Evolutionary conservation across 1,140 invertebrate species (phyloP), one percentile per base, ranked within the genome.

Genomic region (Pseudomyrmex cubaensis): DNA sequence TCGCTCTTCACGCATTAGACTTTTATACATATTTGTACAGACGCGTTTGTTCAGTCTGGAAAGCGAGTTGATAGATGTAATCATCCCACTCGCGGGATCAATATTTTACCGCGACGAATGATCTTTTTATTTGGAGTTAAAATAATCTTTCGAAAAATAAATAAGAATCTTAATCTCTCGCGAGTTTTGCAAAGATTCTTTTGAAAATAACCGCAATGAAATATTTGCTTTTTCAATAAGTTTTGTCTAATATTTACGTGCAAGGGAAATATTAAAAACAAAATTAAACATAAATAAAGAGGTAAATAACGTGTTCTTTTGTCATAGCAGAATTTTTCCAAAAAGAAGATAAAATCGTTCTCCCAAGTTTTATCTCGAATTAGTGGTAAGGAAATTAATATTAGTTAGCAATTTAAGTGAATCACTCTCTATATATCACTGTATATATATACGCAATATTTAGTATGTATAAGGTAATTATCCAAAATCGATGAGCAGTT

Each of bases 1-100:
- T 74, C 20, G 82, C 78, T 66, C 61, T 87, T 84, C 82, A 72
- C 74, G 77, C 90, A 91, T 91, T 88, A 87, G 63, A 25, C 66
- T 54, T 35, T 35, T 25, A 25, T 35, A 35, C 35, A n/a, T 89
- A 89, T 84, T 89, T 87, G 61, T 74, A 72, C 75, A 84, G 44
- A 61, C 52, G 10, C 54, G 67, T 89, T 89, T 87, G 74, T 74
- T 57, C 46, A 76, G 69, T 56, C 66, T 59, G 62, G 74, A 72
- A 59, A 54, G 72, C 57, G 61, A 85, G 67, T 83, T 52, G 35
- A 9, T 25, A 25, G 44, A 78, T 59, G 72, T 80, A 61, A 22
- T 4, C 66, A 17, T 13, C 8, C 2, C 46, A 25, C 20, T 70
- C 76, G 50, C 70, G 57, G 66, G 44, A 80, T 59, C 57, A 72